phyloP scores from a whole-genome alignment of 2,888 invertebrate genomes.

The Eucriotettix oculatus region DNA sequence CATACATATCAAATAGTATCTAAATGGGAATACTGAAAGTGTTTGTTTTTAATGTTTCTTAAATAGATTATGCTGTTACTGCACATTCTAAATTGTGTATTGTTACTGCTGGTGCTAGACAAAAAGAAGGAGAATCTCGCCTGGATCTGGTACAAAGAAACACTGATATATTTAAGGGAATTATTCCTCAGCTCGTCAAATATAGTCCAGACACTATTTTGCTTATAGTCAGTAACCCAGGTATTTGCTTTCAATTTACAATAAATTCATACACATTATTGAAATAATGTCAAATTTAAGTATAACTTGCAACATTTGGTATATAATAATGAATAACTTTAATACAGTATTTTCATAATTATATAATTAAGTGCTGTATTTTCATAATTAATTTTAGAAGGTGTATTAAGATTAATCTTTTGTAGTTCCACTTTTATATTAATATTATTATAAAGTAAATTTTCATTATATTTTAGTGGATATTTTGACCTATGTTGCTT shows the following conservation, averaged over 20 bases:
- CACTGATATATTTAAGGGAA: conserved; percentile 71
- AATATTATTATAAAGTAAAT: not conserved
- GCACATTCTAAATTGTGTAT: conserved; percentile 72
- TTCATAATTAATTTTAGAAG: too few species aligned
- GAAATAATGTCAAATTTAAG: too few species aligned
- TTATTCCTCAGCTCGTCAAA: conserved; percentile 65
- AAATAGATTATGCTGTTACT: conserved; percentile 51
- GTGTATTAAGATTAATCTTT: too few species aligned
- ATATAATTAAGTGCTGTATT: not conserved
- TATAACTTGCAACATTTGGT: too few species aligned
- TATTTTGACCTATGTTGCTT: conserved; percentile 83
- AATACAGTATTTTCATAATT: not conserved
- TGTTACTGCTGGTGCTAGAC: conserved; percentile 81
- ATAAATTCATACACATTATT: too few species aligned
- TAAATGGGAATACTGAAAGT: too few species aligned
- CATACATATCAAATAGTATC: too few species aligned
- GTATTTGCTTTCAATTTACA: conserved; percentile 15
- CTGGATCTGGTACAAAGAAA: conserved; percentile 78
- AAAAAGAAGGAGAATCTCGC: conserved; percentile 78
- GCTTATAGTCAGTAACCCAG: conserved; percentile 77
- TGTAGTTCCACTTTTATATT: not conserved
- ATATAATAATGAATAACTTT: not conserved
- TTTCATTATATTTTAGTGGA: conserved; percentile 41
- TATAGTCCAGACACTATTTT: conserved; percentile 76
- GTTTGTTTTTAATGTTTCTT: too few species aligned